Percentiles rank a stretch among this genome's conserved stretches.
Conservation (phyloP, 2,797 vertebrate genomes). For the Ambastaia sidthimunki region DNA sequence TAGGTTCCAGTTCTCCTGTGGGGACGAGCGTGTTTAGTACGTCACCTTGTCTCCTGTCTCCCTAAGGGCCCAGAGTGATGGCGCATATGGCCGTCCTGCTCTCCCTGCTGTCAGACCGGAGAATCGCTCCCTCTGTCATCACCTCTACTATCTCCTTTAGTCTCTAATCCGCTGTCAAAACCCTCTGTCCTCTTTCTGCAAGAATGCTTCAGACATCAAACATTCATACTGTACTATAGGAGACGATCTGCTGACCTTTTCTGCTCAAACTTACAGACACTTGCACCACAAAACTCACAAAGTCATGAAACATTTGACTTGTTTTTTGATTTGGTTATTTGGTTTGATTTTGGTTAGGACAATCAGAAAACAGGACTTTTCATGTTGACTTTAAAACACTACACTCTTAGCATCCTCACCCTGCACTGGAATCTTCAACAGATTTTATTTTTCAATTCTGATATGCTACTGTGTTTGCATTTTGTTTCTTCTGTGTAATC, state of each 20-base stretch:
- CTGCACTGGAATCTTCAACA: not conserved
- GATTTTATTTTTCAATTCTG: not conserved
- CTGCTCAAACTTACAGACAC: constrained; percentile 29
- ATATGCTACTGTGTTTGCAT: not conserved
- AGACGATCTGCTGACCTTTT: constrained; percentile 44
- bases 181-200: constrained; percentile 42
- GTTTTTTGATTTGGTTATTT: not conserved
- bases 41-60: constrained; percentile 61
- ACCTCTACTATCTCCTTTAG: constrained; percentile 42
- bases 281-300: not conserved
- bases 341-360: no score
- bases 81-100: constrained; percentile 62
- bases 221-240: constrained; percentile 45
- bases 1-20: constrained; percentile 56
- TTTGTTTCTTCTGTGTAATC: constrained; percentile 1
- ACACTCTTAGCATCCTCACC: not conserved
- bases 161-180: constrained; percentile 58
- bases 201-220: constrained; percentile 37
- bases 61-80: constrained; percentile 59
- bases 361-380: no score
- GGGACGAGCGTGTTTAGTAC: constrained; percentile 57
- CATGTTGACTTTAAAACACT: no score
- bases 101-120: constrained; percentile 58
- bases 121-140: constrained; percentile 40
- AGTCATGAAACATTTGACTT: not conserved